phyloP scores from a whole-genome alignment of 2,113 vertebrate genomes.

The Pygoscelis antarcticus region DNA sequence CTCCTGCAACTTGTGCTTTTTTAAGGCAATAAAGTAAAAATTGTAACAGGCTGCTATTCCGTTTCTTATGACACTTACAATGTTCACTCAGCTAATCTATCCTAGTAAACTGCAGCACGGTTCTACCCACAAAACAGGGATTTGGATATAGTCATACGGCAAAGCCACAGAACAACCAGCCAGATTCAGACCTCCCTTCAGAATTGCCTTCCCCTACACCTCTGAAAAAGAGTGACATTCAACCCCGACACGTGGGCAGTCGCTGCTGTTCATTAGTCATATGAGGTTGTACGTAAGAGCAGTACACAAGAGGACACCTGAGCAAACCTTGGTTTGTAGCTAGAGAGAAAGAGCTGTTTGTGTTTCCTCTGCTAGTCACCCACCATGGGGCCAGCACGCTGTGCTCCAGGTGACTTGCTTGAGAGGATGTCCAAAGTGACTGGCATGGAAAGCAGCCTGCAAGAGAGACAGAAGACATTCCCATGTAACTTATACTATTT shows the following conservation, averaged over 20 bases:
- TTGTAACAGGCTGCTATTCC: not conserved
- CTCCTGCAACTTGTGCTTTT: not conserved
- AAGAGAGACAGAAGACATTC: not conserved
- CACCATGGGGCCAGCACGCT: fast-evolving
- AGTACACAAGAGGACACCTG: not conserved
- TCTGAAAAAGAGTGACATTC: not conserved
- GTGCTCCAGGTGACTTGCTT: not conserved
- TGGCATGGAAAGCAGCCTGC: fast-evolving
- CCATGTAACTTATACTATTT: not conserved
- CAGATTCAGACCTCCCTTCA: too few relatives aligned
- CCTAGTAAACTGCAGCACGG: not conserved
- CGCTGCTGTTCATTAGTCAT: not conserved
- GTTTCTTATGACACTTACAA: not conserved
- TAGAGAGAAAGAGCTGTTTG: not conserved
- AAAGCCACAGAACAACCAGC: not conserved
- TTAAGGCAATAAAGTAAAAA: not conserved
- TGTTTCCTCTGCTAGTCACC: not conserved
- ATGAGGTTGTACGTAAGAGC: not conserved
- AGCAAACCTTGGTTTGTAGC: not conserved
- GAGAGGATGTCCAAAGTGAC: not conserved
- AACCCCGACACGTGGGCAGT: not conserved
- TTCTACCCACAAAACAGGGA: not conserved
- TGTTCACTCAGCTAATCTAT: not conserved
- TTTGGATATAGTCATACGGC: not conserved
- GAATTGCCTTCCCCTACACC: not conserved